These are phyloP conservation scores for Geodia barretti DNA, from an alignment of 37 sponge, comb jelly and placozoan genomes.

Conservation along the genomic window DNA sequence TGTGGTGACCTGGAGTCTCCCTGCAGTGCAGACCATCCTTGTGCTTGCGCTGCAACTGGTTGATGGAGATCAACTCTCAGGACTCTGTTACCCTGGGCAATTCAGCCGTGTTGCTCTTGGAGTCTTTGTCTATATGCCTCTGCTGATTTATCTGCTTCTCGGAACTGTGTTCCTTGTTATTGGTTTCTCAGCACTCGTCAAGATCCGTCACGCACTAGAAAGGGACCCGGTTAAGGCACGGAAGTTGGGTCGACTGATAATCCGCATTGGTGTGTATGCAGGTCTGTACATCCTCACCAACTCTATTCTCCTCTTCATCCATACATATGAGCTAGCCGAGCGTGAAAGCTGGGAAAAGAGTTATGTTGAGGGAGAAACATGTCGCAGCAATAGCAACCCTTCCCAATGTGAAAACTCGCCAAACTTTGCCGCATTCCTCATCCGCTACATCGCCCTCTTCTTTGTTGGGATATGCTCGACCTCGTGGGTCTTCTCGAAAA, in stretches of 20 bases:
- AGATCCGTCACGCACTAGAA: conserved; percentile 56
- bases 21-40: conserved; percentile 68
- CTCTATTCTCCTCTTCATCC: conserved; percentile 58
- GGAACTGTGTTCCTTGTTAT: conserved; percentile 69
- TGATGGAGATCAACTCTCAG: conserved; percentile 86
- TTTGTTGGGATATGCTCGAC: conserved; percentile 65
- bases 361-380: background rate
- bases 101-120: conserved; percentile 50
- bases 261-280: conserved; percentile 82
- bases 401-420: background rate
- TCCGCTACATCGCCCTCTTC: conserved; percentile 75
- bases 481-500: conserved; percentile 73
- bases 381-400: background rate
- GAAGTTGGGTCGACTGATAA: conserved; percentile 75
- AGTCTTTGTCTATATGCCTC: conserved; percentile 80
- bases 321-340: conserved; percentile 57
- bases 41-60: conserved; percentile 63
- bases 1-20: conserved; percentile 82
- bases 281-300: conserved; percentile 82
- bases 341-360: conserved; percentile 50
- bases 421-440: conserved; percentile 45
- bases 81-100: conserved; percentile 80
- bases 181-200: conserved; percentile 73
- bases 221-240: conserved; percentile 62
- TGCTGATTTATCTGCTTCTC: conserved; percentile 52